A percentile compares a stretch with the other conserved stretches of the same genome.
Conservation (phyloP, 2,888 invertebrate genomes). For the Caenorhabditis uteleia region DNA sequence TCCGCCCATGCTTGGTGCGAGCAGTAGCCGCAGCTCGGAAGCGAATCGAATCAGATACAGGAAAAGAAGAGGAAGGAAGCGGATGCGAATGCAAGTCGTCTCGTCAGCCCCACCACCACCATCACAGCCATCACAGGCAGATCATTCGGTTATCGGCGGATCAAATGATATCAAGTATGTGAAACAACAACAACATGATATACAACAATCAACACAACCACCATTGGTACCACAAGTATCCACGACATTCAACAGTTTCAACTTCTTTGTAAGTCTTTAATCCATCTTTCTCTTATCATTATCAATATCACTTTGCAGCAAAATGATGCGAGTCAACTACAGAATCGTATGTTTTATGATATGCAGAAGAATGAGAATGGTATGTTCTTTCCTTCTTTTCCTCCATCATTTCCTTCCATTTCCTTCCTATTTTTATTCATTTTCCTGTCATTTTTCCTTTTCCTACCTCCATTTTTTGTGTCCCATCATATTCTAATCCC, state of each 20-base stretch:
- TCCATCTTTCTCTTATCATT: background rate
- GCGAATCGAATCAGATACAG: constrained; percentile 39
- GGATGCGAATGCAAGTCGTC: constrained; percentile 45
- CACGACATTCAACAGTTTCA: constrained; percentile 23
- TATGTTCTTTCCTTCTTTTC: constrained; percentile 1
- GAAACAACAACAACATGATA: background rate
- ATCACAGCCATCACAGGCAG: constrained; percentile 18
- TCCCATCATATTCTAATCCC: background rate
- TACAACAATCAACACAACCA: background rate
- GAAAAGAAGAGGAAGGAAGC: constrained; percentile 44
- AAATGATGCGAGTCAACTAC: too few species aligned
- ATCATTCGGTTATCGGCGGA: constrained; percentile 15
- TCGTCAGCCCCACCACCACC: constrained; percentile 29
- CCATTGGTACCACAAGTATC: constrained; percentile 16
- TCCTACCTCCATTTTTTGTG: background rate
- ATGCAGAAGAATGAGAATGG: constrained; percentile 36
- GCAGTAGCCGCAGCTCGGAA: constrained; percentile 22
- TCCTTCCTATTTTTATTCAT: background rate
- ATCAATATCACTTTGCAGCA: background rate
- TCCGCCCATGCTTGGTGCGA: too few species aligned
- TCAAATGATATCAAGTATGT: constrained; percentile 11
- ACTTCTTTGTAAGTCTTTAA: constrained; percentile 31
- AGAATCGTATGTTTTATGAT: constrained; percentile 47
- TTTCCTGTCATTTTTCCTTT: constrained; percentile 6
- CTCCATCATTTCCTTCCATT: background rate